phyloP scores from a whole-genome alignment of 1,140 invertebrate species.

The Nautilus pompilius region DNA sequence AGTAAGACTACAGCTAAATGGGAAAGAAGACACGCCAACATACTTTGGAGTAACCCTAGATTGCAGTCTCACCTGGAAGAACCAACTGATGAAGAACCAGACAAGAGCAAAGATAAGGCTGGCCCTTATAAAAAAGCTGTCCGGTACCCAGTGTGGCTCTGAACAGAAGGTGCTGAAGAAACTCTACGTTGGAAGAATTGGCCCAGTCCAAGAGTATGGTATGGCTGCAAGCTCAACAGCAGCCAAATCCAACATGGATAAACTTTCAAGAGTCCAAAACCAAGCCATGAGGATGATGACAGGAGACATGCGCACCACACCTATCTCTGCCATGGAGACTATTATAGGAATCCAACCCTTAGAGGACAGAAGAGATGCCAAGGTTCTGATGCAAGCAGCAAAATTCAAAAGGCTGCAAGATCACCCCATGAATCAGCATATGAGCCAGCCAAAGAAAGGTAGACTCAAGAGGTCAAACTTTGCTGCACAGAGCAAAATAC shows the following conservation, averaged over 20 bases:
- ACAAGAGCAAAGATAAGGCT: too few species aligned
- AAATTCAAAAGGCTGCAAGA: constrained; percentile 4
- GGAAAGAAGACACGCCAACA: too few species aligned
- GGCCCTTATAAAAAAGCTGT: too few species aligned
- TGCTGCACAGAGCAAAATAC: too few species aligned
- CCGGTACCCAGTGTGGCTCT: too few species aligned
- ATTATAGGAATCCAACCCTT: constrained; percentile 5
- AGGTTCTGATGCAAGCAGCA: constrained; percentile 2
- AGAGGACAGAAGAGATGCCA: constrained; percentile 1
- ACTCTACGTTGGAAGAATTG: constrained; percentile 4
- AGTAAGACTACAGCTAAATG: too few species aligned
- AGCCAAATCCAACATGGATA: neutral
- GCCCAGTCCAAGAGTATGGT: constrained; percentile 14
- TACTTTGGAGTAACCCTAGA: too few species aligned
- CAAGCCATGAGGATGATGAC: neutral
- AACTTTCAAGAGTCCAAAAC: constrained; percentile 1
- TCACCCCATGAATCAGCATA: constrained; percentile 1
- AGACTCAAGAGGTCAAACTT: constrained; percentile 3
- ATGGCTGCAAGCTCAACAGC: constrained; percentile 8
- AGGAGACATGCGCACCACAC: constrained; percentile 9
- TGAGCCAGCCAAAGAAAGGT: neutral
- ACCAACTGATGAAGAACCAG: too few species aligned
- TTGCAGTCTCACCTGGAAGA: too few species aligned
- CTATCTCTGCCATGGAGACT: constrained; percentile 2
- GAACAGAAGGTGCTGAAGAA: too few species aligned